These are phyloP conservation scores for Rhopalosiphum nymphaeae DNA, from an alignment of 2,888 invertebrate genomes.

Conservation along the genomic window DNA sequence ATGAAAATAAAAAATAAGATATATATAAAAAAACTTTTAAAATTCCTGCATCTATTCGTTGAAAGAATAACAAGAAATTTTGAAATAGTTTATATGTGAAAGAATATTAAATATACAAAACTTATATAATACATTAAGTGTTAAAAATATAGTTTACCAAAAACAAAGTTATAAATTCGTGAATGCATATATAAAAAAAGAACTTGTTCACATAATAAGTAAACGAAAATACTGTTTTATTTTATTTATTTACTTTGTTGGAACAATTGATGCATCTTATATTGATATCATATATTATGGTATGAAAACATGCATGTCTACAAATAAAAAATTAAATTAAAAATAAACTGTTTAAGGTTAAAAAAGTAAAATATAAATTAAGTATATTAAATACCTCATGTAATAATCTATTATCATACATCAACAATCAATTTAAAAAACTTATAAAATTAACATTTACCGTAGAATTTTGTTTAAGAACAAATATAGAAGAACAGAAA, in stretches of 20 bases:
- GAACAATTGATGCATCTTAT: not conserved
- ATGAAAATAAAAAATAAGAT: slow-evolving; percentile 19
- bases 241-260: not conserved
- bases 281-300: not conserved
- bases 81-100: not conserved
- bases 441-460: not conserved
- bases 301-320: not conserved
- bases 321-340: not conserved
- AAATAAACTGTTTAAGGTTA: not conserved
- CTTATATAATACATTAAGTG: not conserved
- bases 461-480: not conserved
- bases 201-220: not conserved
- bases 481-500: not conserved
- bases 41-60: not conserved
- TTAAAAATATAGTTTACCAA: not conserved
- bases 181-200: not conserved
- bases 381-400: not conserved
- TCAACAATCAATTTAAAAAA: not conserved
- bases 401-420: not conserved
- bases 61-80: not conserved
- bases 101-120: slow-evolving; percentile 1
- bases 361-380: not conserved
- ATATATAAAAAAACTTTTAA: slow-evolving; percentile 27
- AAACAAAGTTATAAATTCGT: slow-evolving; percentile 6
- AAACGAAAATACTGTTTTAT: not conserved